Evolutionary conservation across 2,888 invertebrate species (phyloP).

Genomic region (Crocallis elinguaria): DNA sequence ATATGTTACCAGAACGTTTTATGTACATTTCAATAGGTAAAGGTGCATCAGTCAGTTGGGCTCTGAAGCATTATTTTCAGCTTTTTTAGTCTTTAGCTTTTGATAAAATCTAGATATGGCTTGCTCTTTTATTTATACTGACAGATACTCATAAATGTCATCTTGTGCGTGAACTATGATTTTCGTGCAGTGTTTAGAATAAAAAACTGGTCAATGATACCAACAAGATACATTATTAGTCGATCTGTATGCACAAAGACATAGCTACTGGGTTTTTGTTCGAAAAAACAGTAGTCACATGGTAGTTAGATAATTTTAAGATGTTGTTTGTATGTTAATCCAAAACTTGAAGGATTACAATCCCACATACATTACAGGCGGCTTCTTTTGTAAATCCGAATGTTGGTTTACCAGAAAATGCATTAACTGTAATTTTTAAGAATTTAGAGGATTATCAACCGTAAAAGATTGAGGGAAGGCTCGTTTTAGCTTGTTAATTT

Average conservation of each 20-base stretch:
- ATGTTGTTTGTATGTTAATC: constrained; percentile 60
- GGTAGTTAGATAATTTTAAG: constrained; percentile 49
- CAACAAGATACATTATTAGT: constrained; percentile 41
- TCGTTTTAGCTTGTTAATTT: background rate
- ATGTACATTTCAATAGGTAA: no score
- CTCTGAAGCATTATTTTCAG: background rate
- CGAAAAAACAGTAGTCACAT: constrained; percentile 57
- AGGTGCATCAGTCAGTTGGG: no score
- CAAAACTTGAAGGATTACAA: constrained; percentile 46
- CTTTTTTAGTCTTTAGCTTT: background rate
- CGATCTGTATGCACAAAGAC: constrained; percentile 49
- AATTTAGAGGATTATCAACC: background rate
- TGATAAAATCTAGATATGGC: background rate
- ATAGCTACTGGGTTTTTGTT: constrained; percentile 49
- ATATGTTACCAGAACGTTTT: no score
- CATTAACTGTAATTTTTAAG: background rate
- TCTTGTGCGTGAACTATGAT: constrained; percentile 18
- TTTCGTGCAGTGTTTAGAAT: constrained; percentile 21
- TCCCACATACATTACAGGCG: constrained; percentile 67
- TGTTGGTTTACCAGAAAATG: constrained; percentile 26
- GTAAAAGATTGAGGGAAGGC: background rate
- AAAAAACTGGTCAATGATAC: constrained; percentile 18
- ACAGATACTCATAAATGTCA: background rate
- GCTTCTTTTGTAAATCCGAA: constrained; percentile 47
- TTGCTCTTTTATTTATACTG: background rate